Base-by-base conservation (phyloP, 2,113 vertebrate species). In the Chlamydotis undulata region DNA sequence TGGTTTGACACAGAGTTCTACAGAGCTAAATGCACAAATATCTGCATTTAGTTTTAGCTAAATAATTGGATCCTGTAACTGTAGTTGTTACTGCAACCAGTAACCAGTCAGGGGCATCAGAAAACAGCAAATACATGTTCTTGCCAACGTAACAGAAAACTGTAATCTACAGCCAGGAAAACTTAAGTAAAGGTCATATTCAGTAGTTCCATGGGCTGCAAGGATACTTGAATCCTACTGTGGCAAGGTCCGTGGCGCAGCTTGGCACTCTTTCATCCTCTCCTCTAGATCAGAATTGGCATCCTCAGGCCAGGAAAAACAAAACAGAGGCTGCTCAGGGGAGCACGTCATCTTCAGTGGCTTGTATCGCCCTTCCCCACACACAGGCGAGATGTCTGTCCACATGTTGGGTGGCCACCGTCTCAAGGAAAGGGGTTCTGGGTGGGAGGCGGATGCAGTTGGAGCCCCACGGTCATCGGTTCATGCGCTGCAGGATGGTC, bases 401-500 rank as follows among this genome's bases (percentile, higher is more conserved):
- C 61, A 43, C 8, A 3, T 1, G 4, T 11, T 28, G 56, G 14
- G 7, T 55, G 39, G 49, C 39, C 68, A 25, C n/a, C 43, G 69
- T 65, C 52, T 65, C 69, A 37, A 77, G 29, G 41, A 43, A 16
- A 77, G 39, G 55, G 25, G 35, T 10, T 65, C 53, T 57, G 52
- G 33, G 10, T 45, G 41, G 52, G 59, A 73, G 7, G 10, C 7
- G 12, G 69, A 12, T 1, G 23, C 31, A 24, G 33, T 3, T 28
- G 49, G 22, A 63, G 56, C 24, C 49, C 84, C 2, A 0, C 2
- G 49, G 71, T 98, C 95, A 97, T 80, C 91, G 91, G 83, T 63
- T 82, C 43, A 96, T 53, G 77, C 69, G 97, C 90, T 98, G 98
- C 49, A 98, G 53, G 56, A 98, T 94, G 87, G 98, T 98, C 56